phyloP scores from a whole-genome alignment of 2,797 vertebrate species.

The Smutsia temminckii region DNA sequence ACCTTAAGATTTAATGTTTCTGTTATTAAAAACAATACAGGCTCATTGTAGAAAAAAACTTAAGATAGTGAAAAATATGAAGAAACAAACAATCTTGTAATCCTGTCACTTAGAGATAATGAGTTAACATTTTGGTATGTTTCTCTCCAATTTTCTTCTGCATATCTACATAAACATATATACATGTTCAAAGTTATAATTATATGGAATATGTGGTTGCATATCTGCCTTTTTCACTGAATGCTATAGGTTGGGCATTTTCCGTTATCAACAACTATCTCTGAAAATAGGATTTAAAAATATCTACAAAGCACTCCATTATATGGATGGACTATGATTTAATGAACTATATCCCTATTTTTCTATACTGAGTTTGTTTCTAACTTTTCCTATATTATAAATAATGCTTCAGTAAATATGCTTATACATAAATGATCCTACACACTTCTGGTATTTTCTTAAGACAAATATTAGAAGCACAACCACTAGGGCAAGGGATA shows the following conservation, averaged over 20 bases:
- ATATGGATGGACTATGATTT: background rate
- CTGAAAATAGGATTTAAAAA: background rate
- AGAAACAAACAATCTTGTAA: slow-evolving; percentile 1
- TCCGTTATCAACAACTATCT: background rate
- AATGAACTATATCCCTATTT: background rate
- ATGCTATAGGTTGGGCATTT: background rate
- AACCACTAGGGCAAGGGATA: background rate
- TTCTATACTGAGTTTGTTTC: background rate
- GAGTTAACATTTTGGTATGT: background rate
- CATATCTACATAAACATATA: background rate
- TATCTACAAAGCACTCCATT: background rate
- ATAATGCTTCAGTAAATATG: background rate
- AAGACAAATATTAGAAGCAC: background rate
- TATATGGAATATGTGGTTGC: background rate
- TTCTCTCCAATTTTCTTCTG: background rate
- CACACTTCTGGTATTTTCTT: background rate
- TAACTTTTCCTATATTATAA: background rate
- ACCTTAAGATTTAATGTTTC: background rate
- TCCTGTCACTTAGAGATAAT: background rate
- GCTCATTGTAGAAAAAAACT: background rate
- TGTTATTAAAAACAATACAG: background rate
- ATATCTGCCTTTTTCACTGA: background rate
- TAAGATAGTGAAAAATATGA: background rate
- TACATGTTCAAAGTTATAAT: background rate
- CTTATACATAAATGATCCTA: background rate